These are phyloP conservation scores for Cheirogaleus medius DNA, from an alignment of 2,113 vertebrate species.

Conservation along the genomic window DNA sequence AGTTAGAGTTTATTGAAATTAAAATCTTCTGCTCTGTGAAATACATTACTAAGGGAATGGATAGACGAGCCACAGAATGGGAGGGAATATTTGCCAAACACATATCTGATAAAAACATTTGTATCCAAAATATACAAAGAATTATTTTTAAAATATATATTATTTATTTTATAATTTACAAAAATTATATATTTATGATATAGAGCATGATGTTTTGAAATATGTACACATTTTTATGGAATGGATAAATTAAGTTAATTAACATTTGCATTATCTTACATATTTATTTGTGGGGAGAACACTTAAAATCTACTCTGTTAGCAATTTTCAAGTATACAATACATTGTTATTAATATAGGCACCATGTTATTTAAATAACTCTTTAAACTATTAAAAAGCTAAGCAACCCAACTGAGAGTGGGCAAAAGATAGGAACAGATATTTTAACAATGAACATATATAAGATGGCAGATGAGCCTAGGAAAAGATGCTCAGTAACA, in stretches of 20 bases:
- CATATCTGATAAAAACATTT: neutral
- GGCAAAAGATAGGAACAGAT: rapidly evolving
- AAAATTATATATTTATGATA: neutral
- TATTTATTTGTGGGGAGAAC: neutral
- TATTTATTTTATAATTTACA: neutral
- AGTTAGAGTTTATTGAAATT: neutral
- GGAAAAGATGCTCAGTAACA: neutral
- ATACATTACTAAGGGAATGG: neutral
- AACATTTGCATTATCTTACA: neutral
- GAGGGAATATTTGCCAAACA: neutral
- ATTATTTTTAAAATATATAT: neutral
- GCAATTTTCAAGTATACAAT: neutral
- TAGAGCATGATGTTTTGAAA: neutral
- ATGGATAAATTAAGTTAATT: neutral
- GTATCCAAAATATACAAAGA: neutral
- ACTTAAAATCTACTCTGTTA: neutral
- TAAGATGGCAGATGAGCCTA: neutral
- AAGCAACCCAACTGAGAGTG: neutral
- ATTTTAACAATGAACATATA: neutral
- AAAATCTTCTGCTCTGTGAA: neutral
- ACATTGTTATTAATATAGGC: neutral
- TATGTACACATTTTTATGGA: neutral
- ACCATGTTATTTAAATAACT: neutral
- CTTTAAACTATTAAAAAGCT: neutral
- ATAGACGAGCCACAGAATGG: neutral